Conservation (phyloP, 1,140 invertebrate genomes). For the Tyrophagus putrescentiae region DNA sequence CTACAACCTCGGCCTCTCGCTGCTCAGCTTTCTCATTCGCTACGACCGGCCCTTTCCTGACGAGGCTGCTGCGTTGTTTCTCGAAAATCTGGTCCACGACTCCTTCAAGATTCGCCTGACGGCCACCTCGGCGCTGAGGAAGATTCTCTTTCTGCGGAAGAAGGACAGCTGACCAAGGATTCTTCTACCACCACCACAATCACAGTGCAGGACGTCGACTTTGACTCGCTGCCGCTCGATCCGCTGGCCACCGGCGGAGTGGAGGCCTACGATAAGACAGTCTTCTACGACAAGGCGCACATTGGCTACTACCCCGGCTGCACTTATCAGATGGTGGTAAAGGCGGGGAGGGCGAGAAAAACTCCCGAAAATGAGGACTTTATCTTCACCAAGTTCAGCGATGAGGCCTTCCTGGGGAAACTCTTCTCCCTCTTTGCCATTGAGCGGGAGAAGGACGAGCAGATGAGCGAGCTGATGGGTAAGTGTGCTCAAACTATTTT, state of each 20-base stretch:
- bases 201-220: background rate
- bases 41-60: conserved; percentile 49
- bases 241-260: background rate
- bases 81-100: conserved; percentile 53
- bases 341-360: background rate
- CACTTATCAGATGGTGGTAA: background rate
- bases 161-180: no score
- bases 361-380: background rate
- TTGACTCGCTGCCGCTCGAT: background rate
- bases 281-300: background rate
- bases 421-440: background rate
- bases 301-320: background rate
- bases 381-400: background rate
- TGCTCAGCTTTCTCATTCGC: conserved; percentile 54
- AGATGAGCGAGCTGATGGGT: no score
- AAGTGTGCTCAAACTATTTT: no score
- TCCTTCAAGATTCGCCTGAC: conserved; percentile 55
- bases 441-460: no score
- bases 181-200: no score
- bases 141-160: conserved; percentile 36
- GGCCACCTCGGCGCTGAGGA: conserved; percentile 45
- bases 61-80: conserved; percentile 47
- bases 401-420: background rate
- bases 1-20: conserved; percentile 51
- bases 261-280: background rate